phyloP scores from a whole-genome alignment of 2,797 vertebrate species.

The Lepilemur septentrionalis region DNA sequence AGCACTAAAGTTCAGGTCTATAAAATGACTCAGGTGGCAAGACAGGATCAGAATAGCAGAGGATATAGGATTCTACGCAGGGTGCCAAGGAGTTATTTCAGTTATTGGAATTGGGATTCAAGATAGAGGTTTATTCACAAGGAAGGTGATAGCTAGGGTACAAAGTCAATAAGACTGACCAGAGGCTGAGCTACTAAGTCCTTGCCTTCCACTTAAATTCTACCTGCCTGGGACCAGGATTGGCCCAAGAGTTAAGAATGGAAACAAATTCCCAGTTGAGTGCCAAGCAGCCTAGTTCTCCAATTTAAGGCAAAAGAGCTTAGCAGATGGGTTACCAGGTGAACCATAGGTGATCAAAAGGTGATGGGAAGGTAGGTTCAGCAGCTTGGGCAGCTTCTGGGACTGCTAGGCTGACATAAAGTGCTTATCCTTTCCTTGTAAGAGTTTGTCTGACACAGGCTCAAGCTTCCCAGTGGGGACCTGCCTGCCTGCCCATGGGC shows the following conservation, averaged over 20 bases:
- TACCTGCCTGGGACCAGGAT: not conserved
- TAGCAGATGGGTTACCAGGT: not conserved
- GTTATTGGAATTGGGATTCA: not conserved
- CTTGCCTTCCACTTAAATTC: not conserved
- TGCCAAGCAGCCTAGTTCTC: not conserved
- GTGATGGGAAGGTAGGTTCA: not conserved
- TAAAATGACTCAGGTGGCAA: slow-evolving; percentile 12
- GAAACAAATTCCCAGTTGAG: not conserved
- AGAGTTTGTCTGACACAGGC: not conserved
- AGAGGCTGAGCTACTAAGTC: not conserved
- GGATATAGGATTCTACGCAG: not conserved
- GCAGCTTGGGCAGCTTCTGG: not conserved
- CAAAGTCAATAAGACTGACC: not conserved
- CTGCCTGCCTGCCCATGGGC: not conserved
- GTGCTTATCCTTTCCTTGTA: not conserved
- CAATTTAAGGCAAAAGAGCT: not conserved
- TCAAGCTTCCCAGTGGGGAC: not conserved
- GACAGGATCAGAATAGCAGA: not conserved
- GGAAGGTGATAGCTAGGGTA: not conserved
- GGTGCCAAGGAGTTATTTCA: not conserved
- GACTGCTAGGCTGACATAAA: not conserved
- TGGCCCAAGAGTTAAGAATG: not conserved
- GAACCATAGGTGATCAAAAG: not conserved
- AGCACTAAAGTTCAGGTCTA: not conserved
- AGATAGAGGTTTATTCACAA: not conserved